These are phyloP conservation scores for Colostygia pectinataria DNA, from an alignment of 2,888 invertebrate genomes.

Conservation along the genomic window DNA sequence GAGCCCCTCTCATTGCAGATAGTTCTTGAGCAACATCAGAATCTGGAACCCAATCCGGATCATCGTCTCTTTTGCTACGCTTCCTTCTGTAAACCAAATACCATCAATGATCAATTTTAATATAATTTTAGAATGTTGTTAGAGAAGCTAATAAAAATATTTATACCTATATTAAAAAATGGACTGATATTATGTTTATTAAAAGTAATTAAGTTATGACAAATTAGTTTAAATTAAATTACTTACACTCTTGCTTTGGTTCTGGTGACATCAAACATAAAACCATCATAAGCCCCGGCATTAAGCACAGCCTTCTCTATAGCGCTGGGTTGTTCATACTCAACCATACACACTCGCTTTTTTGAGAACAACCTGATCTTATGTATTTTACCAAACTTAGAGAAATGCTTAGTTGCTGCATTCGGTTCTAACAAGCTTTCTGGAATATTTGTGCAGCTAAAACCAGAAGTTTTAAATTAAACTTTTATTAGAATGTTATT, in stretches of 20 bases:
- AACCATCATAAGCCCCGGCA: conserved; percentile 84
- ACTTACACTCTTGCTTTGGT: conserved; percentile 72
- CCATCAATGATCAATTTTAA: neutral
- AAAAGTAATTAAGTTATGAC: too few species aligned
- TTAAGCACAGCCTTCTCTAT: conserved; percentile 84
- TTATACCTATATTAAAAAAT: too few species aligned
- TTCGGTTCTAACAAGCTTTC: conserved; percentile 83
- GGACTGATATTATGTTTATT: too few species aligned
- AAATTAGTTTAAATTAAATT: neutral
- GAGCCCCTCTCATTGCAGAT: conserved; percentile 84
- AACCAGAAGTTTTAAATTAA: conserved; percentile 29
- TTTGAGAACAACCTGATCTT: conserved; percentile 86
- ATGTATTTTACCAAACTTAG: conserved; percentile 87
- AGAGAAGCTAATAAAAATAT: too few species aligned
- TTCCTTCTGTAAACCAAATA: conserved; percentile 48
- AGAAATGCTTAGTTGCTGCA: conserved; percentile 86
- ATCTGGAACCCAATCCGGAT: conserved; percentile 83
- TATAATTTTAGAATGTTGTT: too few species aligned
- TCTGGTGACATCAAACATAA: conserved; percentile 83
- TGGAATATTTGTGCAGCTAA: conserved; percentile 86
- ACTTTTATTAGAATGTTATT: too few species aligned
- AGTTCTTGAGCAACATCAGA: conserved; percentile 88
- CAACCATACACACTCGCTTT: conserved; percentile 86
- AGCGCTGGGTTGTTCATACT: conserved; percentile 84
- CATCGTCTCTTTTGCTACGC: conserved; percentile 69